Base-by-base conservation (phyloP, 2,113 vertebrate species). In the Apteryx owenii region DNA sequence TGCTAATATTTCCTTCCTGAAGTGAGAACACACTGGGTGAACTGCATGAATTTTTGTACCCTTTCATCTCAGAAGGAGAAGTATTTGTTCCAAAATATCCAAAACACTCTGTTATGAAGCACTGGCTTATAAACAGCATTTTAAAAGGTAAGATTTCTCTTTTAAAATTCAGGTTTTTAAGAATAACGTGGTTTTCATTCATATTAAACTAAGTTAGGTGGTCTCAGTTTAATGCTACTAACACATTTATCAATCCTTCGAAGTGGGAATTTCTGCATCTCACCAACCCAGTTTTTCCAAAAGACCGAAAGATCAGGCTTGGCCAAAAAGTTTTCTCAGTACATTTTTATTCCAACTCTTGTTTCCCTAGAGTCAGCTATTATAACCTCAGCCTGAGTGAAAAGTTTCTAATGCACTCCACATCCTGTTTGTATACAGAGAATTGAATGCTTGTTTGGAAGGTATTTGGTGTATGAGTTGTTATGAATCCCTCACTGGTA, bases 41-140 rank as follows among this genome's bases (percentile, higher is more conserved):
- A 95, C 96, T 91, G 81, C 64, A 14, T 82, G 85, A 97, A 95
- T 94, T 95, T 97, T 97, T 93, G 91, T 93, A 91, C 79, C 87
- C 95, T 93, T 94, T 90, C 90, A 77, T 70, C 93, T 95, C 75
- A 90, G 83, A 71, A 89, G 76, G 65, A 96, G 61, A 23, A 93
- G 16, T 38, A 44, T 95, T 95, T 95, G 60, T 95, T 87, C 89
- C 87, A 81, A 6, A 83, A 91, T 88, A 94, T 50, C 79, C 64
- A 94, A 94, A 95, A 64, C 79, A 78, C 54, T 40, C 48, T 83
- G 50, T 88, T 89, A 48, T 61, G 50, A 68, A 72, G 64, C 21
- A 58, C 26, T 94, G 44, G 23, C 60, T 93, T 89, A 88, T 38
- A 85, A 94, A 85, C 48, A 89, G 29, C 56, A 62, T 72, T 95